phyloP scores from a whole-genome alignment of 2,113 vertebrate species.

The Chrysochloris asiatica region DNA sequence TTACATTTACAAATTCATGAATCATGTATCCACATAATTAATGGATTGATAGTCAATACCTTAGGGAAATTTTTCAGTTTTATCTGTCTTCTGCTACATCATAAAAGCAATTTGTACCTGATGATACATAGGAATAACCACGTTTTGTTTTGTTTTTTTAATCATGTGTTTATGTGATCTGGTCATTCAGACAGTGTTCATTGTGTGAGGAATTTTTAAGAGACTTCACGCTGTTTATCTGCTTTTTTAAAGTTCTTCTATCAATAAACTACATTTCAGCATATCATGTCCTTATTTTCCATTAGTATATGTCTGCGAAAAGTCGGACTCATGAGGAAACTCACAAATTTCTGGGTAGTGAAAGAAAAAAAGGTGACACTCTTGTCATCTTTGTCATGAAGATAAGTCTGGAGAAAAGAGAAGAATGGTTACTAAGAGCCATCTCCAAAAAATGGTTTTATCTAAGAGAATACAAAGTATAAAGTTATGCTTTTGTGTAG shows the following conservation, averaged over 20 bases:
- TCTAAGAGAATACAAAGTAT: neutral
- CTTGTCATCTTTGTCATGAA: neutral
- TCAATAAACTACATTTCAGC: neutral
- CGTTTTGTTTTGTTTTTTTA: too few species aligned
- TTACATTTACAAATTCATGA: neutral
- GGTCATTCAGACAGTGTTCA: too few species aligned
- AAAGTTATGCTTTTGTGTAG: neutral
- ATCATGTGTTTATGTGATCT: too few species aligned
- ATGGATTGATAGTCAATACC: neutral
- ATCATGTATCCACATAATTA: neutral
- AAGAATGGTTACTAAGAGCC: neutral
- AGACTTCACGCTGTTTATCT: too few species aligned
- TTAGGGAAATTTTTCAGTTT: neutral
- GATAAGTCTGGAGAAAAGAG: neutral
- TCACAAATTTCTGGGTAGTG: neutral
- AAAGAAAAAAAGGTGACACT: neutral
- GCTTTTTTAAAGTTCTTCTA: constrained; percentile 8
- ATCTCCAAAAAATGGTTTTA: neutral
- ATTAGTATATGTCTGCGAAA: neutral
- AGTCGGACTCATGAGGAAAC: neutral
- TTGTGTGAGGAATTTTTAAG: too few species aligned
- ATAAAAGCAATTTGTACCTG: neutral
- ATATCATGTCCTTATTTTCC: neutral
- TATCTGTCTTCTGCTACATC: neutral
- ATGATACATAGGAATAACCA: neutral